Base-by-base conservation (phyloP, 64 coral and sea anemone genomes). In the Stylophora pistillata region DNA sequence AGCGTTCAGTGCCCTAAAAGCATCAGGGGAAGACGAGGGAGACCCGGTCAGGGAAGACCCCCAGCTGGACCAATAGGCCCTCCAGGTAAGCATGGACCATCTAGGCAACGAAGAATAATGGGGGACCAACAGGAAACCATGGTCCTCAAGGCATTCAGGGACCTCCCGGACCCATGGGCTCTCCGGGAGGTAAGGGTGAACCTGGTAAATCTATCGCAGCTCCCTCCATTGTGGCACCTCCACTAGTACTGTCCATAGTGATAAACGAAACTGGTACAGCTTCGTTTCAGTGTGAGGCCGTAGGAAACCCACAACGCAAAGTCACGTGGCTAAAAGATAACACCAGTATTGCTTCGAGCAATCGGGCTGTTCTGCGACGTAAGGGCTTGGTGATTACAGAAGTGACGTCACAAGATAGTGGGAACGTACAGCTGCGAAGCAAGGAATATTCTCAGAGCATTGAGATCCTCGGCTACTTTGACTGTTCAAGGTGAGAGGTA, bases 311-410 rank as follows among this genome's bases (percentile, higher is more conserved):
- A 29, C n/a, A 53, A 23, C 91, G 77, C 11, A 26, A 66, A 30
- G 11, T 93, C 33, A 93, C 66, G 20, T 93, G 91, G 91, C 1
- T 18, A 17, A 92, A 92, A 47, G 16, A 59, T 13, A 92, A 92
- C n/a, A 63, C 70, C 6, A 55, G 66, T 62, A 41, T 76, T 75
- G 28, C 70, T 13, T 47, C 25, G 25, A 55, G 30, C 28, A 13
- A 69, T 54, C 77, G 57, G 27, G 20, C 73, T 25, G 47, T 52
- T 6, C 41, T 29, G 57, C 31, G 30, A 68, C 78, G 76, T 78
- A 84, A 53, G 10, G 55, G 77, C 13, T 31, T 93, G 13, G 53
- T 58, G 13, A 74, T 92, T 20, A 13, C 14, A 21, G 55, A 80
- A 30, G 84, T 82, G 32, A 68, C 20, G 37, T 65, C 56, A 30